Conservation (phyloP, 1,140 invertebrate species). For the Camponotus floridanus region DNA sequence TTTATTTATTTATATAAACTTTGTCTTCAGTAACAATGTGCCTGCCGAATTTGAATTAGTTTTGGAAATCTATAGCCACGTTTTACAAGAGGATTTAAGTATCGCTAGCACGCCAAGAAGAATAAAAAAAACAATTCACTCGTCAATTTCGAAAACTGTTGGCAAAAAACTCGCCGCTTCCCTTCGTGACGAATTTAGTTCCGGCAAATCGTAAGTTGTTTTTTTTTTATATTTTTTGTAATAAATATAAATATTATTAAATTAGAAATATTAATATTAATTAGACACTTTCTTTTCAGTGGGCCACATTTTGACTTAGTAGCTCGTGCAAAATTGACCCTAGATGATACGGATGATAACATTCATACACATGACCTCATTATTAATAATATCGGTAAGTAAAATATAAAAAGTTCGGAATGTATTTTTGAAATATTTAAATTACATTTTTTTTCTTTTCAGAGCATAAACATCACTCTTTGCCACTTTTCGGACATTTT, state of each 20-base stretch:
- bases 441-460: background rate
- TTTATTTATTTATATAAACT: background rate
- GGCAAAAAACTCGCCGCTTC: conserved; percentile 89
- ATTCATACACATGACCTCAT: conserved; percentile 87
- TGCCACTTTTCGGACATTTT: conserved; percentile 92
- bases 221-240: conserved; percentile 18
- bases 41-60: conserved; percentile 89
- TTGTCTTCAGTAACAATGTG: conserved; percentile 88
- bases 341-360: conserved; percentile 88
- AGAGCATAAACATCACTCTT: conserved; percentile 87
- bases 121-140: conserved; percentile 90
- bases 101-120: conserved; percentile 90
- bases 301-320: conserved; percentile 91
- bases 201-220: conserved; percentile 84
- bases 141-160: conserved; percentile 90
- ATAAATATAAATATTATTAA: too few relatives aligned
- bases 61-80: conserved; percentile 90
- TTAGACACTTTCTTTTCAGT: conserved; percentile 80
- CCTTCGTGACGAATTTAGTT: conserved; percentile 86
- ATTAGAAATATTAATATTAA: too few relatives aligned
- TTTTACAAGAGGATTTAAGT: conserved; percentile 90
- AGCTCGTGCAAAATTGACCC: conserved; percentile 88
- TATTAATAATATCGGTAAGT: conserved; percentile 85
- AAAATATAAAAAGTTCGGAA: background rate
- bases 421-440: conserved; percentile 20